These are phyloP conservation scores for Lycia hirtaria DNA, from an alignment of 2,888 invertebrate genomes.

Conservation along the genomic window DNA sequence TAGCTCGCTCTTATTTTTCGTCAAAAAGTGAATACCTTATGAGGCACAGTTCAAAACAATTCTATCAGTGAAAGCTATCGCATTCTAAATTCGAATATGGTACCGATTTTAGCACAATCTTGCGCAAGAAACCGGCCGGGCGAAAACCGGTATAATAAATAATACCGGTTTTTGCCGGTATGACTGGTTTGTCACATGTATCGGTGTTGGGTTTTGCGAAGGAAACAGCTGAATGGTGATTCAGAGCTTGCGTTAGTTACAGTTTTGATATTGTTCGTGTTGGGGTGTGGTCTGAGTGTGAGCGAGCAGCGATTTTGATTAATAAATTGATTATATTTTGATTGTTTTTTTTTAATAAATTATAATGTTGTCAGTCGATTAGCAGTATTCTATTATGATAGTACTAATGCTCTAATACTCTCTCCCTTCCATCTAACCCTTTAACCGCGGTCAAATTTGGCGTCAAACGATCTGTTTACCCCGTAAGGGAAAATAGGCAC, in stretches of 20 bases:
- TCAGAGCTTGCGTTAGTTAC: slow-evolving; percentile 31
- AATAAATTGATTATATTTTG: too few species aligned
- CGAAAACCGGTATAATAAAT: slow-evolving; percentile 1
- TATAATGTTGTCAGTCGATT: too few species aligned
- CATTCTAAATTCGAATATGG: slow-evolving; percentile 22
- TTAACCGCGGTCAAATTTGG: too few species aligned
- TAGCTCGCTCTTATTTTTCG: too few species aligned
- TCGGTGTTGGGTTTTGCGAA: slow-evolving; percentile 35
- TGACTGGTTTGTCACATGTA: slow-evolving; percentile 25
- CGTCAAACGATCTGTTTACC: too few species aligned
- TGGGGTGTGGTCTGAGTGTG: slow-evolving; percentile 10
- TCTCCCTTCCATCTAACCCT: too few species aligned
- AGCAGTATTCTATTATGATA: too few species aligned
- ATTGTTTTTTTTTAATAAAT: too few species aligned
- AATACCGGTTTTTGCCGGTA: slow-evolving; percentile 32
- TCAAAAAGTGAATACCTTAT: too few species aligned
- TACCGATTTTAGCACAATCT: slow-evolving; percentile 31
- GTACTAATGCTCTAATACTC: too few species aligned
- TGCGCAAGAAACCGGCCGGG: slow-evolving; percentile 24
- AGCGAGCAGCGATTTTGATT: slow-evolving; percentile 3
- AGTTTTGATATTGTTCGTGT: slow-evolving; percentile 15
- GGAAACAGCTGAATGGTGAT: slow-evolving; percentile 38
- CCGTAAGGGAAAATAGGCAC: too few species aligned
- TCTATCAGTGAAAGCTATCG: slow-evolving; percentile 27
- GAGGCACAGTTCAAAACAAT: too few species aligned